Evolutionary conservation across 1,140 invertebrate species (phyloP), one percentile per base, ranked within the genome.

Genomic region (Hypsibius dujardini): DNA sequence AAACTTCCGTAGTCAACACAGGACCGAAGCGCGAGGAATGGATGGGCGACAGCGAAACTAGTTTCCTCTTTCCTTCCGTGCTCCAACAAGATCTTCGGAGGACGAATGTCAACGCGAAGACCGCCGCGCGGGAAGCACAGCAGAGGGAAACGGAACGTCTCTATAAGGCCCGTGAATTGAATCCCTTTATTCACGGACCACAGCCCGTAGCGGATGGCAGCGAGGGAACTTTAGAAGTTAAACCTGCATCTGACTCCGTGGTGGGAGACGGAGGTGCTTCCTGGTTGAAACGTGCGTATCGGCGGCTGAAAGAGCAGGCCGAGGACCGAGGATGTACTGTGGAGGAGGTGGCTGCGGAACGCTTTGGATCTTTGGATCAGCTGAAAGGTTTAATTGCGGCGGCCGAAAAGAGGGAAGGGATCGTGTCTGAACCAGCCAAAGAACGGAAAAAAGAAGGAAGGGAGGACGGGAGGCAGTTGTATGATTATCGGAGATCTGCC

Each of bases 171-270:
- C 82, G 84, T 76, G 92, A 95, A 81, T 80, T 93, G 67, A 96
- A 96, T 84, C 91, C 90, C 1, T 90, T 92, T 78, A 94, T 67
- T 12, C 62, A 90, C 90, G 91, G 90, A 83, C 82, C 88, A 80
- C 89, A 88, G 72, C 91, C 91, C 12, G 85, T 82, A 67, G 91
- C 91, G 15, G 77, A 94, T 71, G 90, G 88, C 46, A 72, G 77
- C 45, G 74, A 72, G 67, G 74, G 70, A 75, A 77, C 77, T 75
- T 78, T 70, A 60, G 73, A 72, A 71, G 59, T 75, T 73, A 46
- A 73, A 70, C 14, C 47, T 7, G 42, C 72, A 15, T 45, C 73
- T 45, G 70, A 50, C 28, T 47, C 71, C 71, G 73, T 71, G 47
- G 75, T 77, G 1, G 79, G 79, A 56, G 79, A 81, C 74, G 79